Base-by-base conservation (phyloP, 2,797 vertebrate species). In the Sebastes cheni region DNA sequence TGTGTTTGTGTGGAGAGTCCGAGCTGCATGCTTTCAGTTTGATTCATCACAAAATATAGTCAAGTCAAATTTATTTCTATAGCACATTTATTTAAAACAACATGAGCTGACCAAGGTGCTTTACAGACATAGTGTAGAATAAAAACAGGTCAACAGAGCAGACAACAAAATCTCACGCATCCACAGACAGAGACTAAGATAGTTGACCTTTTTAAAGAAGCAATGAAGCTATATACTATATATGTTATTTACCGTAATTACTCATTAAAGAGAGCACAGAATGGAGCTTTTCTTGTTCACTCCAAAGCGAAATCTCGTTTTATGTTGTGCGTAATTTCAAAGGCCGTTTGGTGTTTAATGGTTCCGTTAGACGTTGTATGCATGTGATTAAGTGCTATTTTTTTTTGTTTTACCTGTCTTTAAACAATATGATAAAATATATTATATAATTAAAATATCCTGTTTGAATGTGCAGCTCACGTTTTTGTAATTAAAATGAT, bases 11-110 rank as follows among this genome's bases (percentile, higher is more conserved):
- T 59, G 77, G 10, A 46, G 25, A 60, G 34, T 56, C 58, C 34
- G 59, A 58, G 77, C 69, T 75, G 71, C 36, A 30, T n/a, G 58
- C 62, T n/a, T 76, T 16, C 72, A 32, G 59, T 66, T 77, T 72
- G 25, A 83, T 86, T 62, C 42, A 77, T 52, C 62, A 34, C 50
- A 67, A 79, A 86, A 72, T 62, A 3, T 60, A 39, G 12, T 39
- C 36, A 39, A 39, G 36, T 39, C 36, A 39, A 39, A 39, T 39
- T 39, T 39, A 39, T 39, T 39, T 39, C 36, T 39, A 39, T 39
- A 39, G 36, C 36, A 39, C 36, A 39, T 39, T 39, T 39, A 6
- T 36, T 34, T 36, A 12, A 39, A 39, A 39, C 36, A 39, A 39
- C 36, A 39, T 39, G 36, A 39, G 36, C 36, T 39, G 36, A 39